These are phyloP conservation scores for Atractosteus spatula DNA, from an alignment of 2,113 vertebrate species.

Conservation along the genomic window DNA sequence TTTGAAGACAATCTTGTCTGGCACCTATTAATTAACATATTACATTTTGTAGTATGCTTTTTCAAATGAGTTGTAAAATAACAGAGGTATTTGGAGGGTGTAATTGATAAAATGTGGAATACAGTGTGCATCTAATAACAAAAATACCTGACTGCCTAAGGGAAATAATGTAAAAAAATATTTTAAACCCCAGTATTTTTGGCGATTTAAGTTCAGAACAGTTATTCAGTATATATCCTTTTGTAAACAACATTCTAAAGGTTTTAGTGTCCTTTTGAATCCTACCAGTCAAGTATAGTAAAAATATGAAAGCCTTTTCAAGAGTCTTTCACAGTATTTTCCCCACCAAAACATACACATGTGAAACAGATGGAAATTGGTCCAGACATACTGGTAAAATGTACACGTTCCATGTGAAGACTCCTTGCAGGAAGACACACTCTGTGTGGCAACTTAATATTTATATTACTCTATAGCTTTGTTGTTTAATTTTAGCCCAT, in stretches of 20 bases:
- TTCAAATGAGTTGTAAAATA: no score
- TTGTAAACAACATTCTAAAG: conserved; percentile 23
- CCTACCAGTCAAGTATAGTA: conserved; percentile 56
- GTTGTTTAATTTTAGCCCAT: background rate
- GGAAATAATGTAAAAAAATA: background rate
- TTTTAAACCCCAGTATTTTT: background rate
- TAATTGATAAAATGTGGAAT: no score
- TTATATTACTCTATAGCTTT: conserved; percentile 4
- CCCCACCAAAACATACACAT: conserved; percentile 41
- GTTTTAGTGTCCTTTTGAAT: conserved; percentile 48
- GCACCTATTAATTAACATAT: no score
- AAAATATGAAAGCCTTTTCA: conserved; percentile 42
- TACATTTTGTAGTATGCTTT: no score
- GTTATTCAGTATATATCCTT: conserved; percentile 33
- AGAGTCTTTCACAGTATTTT: conserved; percentile 36
- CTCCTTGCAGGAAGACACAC: background rate
- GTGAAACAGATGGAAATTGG: conserved; percentile 64
- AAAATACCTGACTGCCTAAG: background rate
- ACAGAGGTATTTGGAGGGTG: no score
- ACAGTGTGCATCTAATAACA: no score
- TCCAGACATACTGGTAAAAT: conserved; percentile 60
- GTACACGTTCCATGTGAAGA: conserved; percentile 27
- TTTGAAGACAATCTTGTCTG: no score
- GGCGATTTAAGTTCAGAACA: background rate
- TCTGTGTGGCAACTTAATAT: background rate